Base-by-base conservation (phyloP, 2,113 vertebrate species). In the Chaetodon trifascialis region DNA sequence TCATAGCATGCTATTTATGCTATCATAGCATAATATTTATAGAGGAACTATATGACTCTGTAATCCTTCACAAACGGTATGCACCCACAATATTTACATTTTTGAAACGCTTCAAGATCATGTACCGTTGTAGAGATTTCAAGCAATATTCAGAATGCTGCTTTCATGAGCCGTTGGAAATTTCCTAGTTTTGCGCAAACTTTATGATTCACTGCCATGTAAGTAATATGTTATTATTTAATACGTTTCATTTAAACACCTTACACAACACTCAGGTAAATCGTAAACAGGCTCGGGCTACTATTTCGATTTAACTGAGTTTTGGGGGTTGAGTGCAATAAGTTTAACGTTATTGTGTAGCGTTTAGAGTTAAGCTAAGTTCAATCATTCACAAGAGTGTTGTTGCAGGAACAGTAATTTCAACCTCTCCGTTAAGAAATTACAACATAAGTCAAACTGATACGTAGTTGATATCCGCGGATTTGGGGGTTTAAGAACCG, bases 71-170 rank as follows among this genome's bases (percentile, higher is more conserved):
- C 5, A 40, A 40, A 58, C 30, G 34, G 12, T 36, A 42, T 34
- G 44, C 34, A 52, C 56, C 14, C 15, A 15, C 19, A 42, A 47
- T 11, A 77, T 58, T 40, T 30, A 25, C 34, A 76, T 30, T 64
- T 36, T 34, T 44, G 30, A 51, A 75, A 73, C 15, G 11, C 17
- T 8, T 58, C 11, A 38, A 67, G n/a, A 44, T 23, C 19, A 21
- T 19, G 52, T 15, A 51, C 47, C 21, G 11, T 15, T 30, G 19
- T 2, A 8, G 56, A 38, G 3, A 19, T 65, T 8, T 19, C 34
- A 34, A 49, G 55, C 25, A 12, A 56, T 51, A 14, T 25, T 69
- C 23, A 34, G 4, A 46, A 30, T 84, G 85, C 12, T 85, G 76
- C 80, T 0, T 90, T 87, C 54, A 63, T 0, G 15, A 42, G n/a